Conservation (phyloP, 2,797 vertebrate species). For the Gymnocypris eckloni region DNA sequence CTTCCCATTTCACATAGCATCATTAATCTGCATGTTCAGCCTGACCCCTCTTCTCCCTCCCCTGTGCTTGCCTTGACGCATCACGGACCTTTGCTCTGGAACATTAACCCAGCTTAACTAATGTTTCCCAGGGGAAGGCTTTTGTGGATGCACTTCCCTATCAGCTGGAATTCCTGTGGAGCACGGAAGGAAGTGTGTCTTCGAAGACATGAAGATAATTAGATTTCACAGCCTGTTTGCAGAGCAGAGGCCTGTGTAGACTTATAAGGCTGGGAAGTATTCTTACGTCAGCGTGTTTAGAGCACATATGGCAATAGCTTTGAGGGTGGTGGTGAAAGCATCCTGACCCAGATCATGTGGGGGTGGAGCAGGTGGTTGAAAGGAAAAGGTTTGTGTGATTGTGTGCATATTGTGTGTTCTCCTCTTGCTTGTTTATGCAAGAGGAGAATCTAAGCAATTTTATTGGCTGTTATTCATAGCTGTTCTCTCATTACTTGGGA, state of each 20-base stretch:
- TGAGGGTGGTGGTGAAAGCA: conserved; percentile 41
- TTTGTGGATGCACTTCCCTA: conserved; percentile 68
- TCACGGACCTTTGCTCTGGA: conserved; percentile 61
- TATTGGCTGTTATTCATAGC: not conserved
- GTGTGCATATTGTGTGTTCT: conserved; percentile 8
- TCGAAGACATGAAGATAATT: conserved; percentile 69
- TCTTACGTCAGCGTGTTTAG: conserved; percentile 47
- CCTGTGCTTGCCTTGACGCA: conserved; percentile 51
- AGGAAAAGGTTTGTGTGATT: conserved; percentile 50
- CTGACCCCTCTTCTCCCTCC: conserved; percentile 48
- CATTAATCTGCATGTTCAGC: conserved; percentile 55
- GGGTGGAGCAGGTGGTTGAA: conserved; percentile 59
- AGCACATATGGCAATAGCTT: conserved; percentile 30
- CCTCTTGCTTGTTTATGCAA: conserved; percentile 16
- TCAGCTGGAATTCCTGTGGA: conserved; percentile 65
- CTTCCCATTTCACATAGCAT: conserved; percentile 50
- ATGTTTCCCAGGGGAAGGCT: conserved; percentile 65
- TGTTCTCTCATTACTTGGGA: not conserved
- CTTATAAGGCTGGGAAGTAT: conserved; percentile 56
- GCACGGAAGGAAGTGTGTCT: conserved; percentile 64
- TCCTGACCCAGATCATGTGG: conserved; percentile 56
- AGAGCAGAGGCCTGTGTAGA: conserved; percentile 59
- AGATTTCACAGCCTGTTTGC: conserved; percentile 70
- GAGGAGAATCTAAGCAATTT: not conserved
- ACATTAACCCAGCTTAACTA: conserved; percentile 65